Percentiles rank a stretch among this genome's conserved stretches.
phyloP scores from a whole-genome alignment of 1,140 invertebrate species.

The Aricia agestis region DNA sequence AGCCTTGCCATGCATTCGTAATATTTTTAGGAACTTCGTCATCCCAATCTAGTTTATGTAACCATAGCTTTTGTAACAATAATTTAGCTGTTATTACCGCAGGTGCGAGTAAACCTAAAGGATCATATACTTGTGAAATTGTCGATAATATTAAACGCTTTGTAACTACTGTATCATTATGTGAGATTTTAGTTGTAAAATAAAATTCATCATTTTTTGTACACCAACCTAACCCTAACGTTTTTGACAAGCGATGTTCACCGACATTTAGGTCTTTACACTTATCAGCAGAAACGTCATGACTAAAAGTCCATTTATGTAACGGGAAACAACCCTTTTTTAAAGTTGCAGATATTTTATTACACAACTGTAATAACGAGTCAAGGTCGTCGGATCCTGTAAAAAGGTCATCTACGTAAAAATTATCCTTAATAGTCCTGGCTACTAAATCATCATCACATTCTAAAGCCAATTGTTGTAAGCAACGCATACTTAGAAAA shows the following conservation, averaged over 20 bases:
- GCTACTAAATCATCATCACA: background rate
- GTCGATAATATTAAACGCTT: constrained; percentile 55
- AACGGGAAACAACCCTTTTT: constrained; percentile 31
- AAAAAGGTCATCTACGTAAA: constrained; percentile 72
- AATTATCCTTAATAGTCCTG: constrained; percentile 31
- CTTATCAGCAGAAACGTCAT: background rate
- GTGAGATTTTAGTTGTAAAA: constrained; percentile 25
- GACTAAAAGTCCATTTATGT: constrained; percentile 43
- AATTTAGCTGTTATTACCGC: constrained; percentile 36
- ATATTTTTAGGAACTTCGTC: constrained; percentile 27
- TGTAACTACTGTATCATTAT: constrained; percentile 27
- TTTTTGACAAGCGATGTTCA: constrained; percentile 32
- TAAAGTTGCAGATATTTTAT: constrained; percentile 33
- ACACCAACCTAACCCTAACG: constrained; percentile 36
- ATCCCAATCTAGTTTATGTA: constrained; percentile 37
- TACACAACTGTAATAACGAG: constrained; percentile 28
- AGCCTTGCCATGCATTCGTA: background rate
- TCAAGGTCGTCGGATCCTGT: constrained; percentile 18
- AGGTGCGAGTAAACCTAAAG: constrained; percentile 47
- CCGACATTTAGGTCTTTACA: constrained; percentile 22
- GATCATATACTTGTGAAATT: constrained; percentile 37
- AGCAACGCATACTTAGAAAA: constrained; percentile 38
- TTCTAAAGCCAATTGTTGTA: constrained; percentile 34
- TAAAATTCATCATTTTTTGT: constrained; percentile 33
- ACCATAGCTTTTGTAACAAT: constrained; percentile 49